These are phyloP conservation scores for Melolontha melolontha DNA, from an alignment of 2,888 invertebrate genomes.

Conservation along the genomic window DNA sequence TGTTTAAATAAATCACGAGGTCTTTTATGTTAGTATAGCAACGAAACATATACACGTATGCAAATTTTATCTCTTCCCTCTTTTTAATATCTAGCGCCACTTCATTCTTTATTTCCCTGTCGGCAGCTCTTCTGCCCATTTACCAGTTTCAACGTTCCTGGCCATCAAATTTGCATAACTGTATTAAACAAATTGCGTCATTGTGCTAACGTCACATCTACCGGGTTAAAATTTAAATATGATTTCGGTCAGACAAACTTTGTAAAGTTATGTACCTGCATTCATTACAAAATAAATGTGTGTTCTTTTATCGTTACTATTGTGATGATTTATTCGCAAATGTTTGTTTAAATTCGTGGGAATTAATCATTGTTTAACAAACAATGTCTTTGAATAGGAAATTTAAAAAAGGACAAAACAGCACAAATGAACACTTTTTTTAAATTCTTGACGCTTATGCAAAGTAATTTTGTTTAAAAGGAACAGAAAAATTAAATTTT, in stretches of 20 bases:
- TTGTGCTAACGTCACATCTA: conserved; percentile 2
- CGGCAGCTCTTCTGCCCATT: neutral
- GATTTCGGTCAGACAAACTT: neutral
- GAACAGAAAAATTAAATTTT: too few species aligned
- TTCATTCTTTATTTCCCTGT: neutral
- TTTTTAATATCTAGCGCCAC: neutral
- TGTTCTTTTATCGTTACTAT: too few species aligned
- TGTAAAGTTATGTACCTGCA: neutral
- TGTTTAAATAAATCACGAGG: too few species aligned
- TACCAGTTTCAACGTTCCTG: neutral
- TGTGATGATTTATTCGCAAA: too few species aligned
- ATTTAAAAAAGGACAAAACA: too few species aligned
- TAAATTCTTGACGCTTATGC: too few species aligned
- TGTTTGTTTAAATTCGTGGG: too few species aligned
- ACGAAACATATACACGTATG: neutral
- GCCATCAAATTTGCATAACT: conserved; percentile 9
- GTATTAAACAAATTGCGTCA: conserved; percentile 8
- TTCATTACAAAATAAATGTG: neutral
- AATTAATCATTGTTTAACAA: too few species aligned
- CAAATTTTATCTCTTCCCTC: neutral
- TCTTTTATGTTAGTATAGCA: too few species aligned
- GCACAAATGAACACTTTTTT: too few species aligned
- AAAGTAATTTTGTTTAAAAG: too few species aligned
- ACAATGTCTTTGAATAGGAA: too few species aligned
- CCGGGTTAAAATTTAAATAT: neutral